Evolutionary conservation across 1,140 invertebrate species (phyloP), one percentile per base, ranked within the genome.

Genomic region (Pollicipes pollicipes): DNA sequence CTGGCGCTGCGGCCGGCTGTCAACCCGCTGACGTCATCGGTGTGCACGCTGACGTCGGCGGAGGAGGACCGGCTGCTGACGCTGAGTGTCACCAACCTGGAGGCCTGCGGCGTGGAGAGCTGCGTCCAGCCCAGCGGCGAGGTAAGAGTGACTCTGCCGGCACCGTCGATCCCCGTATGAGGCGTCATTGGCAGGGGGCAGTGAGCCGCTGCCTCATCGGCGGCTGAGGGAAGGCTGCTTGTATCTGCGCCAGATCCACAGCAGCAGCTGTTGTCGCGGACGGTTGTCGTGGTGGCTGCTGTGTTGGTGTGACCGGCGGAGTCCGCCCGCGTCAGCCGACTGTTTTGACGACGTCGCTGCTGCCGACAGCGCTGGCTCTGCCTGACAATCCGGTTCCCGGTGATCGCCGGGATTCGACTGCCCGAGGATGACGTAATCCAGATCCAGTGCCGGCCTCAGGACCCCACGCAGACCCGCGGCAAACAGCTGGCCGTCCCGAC

Each of bases 371-470:
- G 28, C 3, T 66, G n/a, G 16, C 28, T 66, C 3, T 66, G 64
- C 26, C 28, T 66, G 64, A 66, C 64, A 3, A 66, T 66, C 3
- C 16, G 64, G 27, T 66, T 66, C 64, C 64, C 64, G n/a, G 10
- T 66, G 27, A 66, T 66, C 27, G 64, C 64, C 64, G 64, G 64
- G 3, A 21, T 66, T 10, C 64, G 28, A 1, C 64, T 66, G 64
- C 64, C 64, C n/a, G 64, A 66, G 64, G 64, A 66, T 29, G 64
- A 66, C 28, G 64, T 66, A 21, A 66, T 66, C 3, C 64, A 66
- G 64, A 21, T 66, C 28, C 64, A 66, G 64, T 66, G 64, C 26
- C 64, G 64, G 28, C 64, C 64, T 8, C 64, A 66, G 64, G 64
- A 66, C 27, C 64, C 27, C 64, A 28, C 10, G 10, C 64, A 66